phyloP scores from a whole-genome alignment of 2,888 invertebrate genomes.

The Serrognathus titanus region DNA sequence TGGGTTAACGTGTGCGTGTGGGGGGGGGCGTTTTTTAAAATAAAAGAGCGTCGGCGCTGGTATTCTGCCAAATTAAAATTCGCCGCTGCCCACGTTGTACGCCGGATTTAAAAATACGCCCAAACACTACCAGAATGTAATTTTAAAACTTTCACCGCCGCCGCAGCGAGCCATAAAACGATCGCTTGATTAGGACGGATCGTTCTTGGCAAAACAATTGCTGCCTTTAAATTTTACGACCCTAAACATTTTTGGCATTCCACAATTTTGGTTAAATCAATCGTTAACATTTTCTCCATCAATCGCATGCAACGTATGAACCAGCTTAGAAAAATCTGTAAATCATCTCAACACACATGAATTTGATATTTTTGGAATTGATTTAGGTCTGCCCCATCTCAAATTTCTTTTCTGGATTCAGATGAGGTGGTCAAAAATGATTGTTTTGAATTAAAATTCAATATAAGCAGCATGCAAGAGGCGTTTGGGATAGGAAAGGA shows the following conservation, averaged over 20 bases:
- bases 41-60: constrained; percentile 12
- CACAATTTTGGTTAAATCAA: too few species aligned
- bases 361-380: neutral
- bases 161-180: too few species aligned
- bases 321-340: constrained; percentile 1
- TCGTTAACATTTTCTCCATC: too few species aligned
- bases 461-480: neutral
- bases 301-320: too few species aligned
- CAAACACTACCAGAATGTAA: constrained; percentile 3
- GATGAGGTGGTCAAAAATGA: neutral
- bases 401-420: neutral
- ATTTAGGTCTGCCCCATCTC: too few species aligned
- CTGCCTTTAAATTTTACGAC: too few species aligned
- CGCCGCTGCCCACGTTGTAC: constrained; percentile 14
- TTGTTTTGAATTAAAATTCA: neutral
- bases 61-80: constrained; percentile 17
- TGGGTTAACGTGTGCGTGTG: neutral
- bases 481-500: too few species aligned
- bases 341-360: neutral
- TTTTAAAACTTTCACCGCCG: too few species aligned
- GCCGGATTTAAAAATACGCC: constrained; percentile 17
- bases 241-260: too few species aligned
- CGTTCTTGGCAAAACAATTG: too few species aligned
- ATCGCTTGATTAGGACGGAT: too few species aligned
- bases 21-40: neutral